Percentiles rank a stretch among this genome's conserved stretches.
These are phyloP conservation scores for Hydropsyche tenuis DNA, from an alignment of 1,140 invertebrate genomes.

Conservation along the genomic window DNA sequence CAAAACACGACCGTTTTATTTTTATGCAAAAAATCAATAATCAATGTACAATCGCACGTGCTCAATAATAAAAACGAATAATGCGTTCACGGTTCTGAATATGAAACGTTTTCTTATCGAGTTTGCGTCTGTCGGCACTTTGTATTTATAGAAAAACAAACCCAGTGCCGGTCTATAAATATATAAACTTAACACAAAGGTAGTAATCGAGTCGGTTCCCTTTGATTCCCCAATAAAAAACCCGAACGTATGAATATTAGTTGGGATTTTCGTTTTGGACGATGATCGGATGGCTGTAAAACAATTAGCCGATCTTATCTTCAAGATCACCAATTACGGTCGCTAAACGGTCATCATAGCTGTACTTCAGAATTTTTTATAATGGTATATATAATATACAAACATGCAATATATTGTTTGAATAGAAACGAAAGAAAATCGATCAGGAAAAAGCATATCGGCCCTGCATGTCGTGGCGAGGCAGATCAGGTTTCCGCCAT, in stretches of 20 bases:
- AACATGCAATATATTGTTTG: no score
- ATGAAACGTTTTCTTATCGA: no score
- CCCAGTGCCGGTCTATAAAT: constrained; percentile 16
- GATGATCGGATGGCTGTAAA: constrained; percentile 33
- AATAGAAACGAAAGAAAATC: no score
- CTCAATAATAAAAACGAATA: no score
- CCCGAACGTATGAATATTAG: constrained; percentile 37
- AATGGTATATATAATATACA: no score
- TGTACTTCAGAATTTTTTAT: no score
- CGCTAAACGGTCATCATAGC: no score
- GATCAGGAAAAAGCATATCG: not conserved
- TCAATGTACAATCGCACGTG: no score
- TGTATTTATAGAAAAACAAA: constrained; percentile 19
- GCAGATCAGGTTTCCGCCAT: no score
- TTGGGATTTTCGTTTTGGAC: constrained; percentile 3
- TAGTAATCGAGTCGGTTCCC: constrained; percentile 24
- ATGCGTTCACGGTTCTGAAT: no score
- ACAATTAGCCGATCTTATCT: constrained; percentile 22
- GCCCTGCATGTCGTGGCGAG: no score
- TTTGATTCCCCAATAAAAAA: constrained; percentile 35
- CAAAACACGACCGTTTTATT: not conserved
- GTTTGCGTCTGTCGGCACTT: not conserved
- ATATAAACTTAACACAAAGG: constrained; percentile 1
- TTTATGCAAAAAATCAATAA: no score
- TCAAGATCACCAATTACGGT: constrained; percentile 5